These are phyloP conservation scores for Melanotus villosus DNA, from an alignment of 2,888 invertebrate genomes.

Conservation along the genomic window DNA sequence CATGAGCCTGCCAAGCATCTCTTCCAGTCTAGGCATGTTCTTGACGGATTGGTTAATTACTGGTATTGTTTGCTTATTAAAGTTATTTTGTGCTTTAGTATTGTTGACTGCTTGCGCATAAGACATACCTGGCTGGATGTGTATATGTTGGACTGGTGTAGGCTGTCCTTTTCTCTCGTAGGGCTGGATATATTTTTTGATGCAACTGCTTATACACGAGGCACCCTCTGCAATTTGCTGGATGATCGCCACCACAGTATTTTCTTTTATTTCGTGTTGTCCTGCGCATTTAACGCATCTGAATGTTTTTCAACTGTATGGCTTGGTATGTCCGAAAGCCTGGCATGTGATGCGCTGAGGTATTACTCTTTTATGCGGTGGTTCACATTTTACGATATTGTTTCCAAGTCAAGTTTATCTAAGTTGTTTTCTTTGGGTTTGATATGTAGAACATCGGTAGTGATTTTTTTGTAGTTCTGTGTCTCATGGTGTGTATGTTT, in stretches of 20 bases:
- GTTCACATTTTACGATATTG: slow-evolving; percentile 9
- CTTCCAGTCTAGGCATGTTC: slow-evolving; percentile 23
- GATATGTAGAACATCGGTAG: slow-evolving; percentile 2
- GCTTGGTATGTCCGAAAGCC: neutral
- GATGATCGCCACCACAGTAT: neutral
- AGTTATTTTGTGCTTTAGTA: slow-evolving; percentile 16
- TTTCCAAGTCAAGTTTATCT: slow-evolving; percentile 4
- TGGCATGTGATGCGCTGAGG: neutral
- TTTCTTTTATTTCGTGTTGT: slow-evolving; percentile 18
- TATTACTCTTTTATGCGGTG: no score
- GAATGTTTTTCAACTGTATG: neutral
- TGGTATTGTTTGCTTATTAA: slow-evolving; percentile 15
- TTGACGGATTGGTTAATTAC: slow-evolving; percentile 21
- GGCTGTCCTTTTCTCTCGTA: slow-evolving; percentile 1
- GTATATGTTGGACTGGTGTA: neutral
- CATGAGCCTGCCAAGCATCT: slow-evolving; percentile 22
- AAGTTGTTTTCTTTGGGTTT: neutral
- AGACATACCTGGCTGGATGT: slow-evolving; percentile 3
- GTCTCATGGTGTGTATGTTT: no score
- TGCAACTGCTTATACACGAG: neutral
- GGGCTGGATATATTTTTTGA: slow-evolving; percentile 1
- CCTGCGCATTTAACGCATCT: neutral
- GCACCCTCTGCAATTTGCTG: neutral
- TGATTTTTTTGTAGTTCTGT: no score
- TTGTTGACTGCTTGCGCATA: slow-evolving; percentile 26